These are phyloP conservation scores for Pseudotriccus pelzelni DNA, from an alignment of 2,797 vertebrate species.

Conservation along the genomic window DNA sequence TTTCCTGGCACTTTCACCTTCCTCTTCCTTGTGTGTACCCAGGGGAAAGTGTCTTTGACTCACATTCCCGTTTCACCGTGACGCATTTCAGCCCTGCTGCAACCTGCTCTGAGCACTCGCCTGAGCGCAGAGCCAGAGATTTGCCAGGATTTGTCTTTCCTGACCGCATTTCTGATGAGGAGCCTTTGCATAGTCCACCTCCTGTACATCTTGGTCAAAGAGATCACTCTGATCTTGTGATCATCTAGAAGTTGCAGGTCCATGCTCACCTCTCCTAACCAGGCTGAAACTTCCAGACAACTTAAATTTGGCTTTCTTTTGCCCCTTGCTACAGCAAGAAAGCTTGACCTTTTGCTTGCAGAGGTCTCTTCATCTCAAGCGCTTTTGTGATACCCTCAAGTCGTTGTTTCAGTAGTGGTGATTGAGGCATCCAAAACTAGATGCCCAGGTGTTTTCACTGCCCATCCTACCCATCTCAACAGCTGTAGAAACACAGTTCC, in stretches of 20 bases:
- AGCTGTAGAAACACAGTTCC: accelerated
- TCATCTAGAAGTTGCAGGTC: background rate
- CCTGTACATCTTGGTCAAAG: background rate
- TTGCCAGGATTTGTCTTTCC: background rate
- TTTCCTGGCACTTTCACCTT: conserved; percentile 5
- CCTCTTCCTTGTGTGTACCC: background rate
- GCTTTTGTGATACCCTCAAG: background rate
- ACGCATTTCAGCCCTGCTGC: background rate
- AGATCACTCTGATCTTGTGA: background rate
- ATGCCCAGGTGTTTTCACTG: background rate
- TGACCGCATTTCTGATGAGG: background rate
- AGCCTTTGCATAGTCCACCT: background rate
- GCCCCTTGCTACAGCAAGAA: background rate
- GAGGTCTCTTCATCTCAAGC: background rate
- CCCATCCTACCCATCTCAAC: accelerated
- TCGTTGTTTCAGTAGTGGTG: accelerated
- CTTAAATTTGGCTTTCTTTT: background rate
- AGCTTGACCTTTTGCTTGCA: background rate
- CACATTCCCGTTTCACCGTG: accelerated
- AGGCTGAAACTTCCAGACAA: background rate
- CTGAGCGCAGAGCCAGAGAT: accelerated
- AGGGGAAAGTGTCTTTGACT: background rate
- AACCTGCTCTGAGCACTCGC: background rate
- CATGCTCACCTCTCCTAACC: background rate
- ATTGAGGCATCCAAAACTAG: background rate